phyloP scores from a whole-genome alignment of 2,888 invertebrate genomes.

The Phytoseiulus persimilis region DNA sequence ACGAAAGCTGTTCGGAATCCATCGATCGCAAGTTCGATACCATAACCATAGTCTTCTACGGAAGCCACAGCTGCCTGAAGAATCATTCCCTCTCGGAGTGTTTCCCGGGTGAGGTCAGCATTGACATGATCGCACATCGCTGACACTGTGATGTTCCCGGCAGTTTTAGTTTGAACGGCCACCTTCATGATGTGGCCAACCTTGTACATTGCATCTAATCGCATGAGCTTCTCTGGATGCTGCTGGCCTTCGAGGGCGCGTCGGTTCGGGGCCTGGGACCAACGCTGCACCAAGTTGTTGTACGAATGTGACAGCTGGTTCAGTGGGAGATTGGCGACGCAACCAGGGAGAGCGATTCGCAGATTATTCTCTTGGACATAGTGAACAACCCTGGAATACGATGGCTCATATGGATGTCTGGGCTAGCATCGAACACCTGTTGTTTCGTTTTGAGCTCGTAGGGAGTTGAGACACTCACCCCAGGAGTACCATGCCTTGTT shows the following conservation, averaged over 20 bases:
- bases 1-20: background rate
- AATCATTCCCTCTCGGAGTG: slow-evolving; percentile 14
- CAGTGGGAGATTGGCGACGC: background rate
- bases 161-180: background rate
- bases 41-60: slow-evolving; percentile 17
- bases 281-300: background rate
- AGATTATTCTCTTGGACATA: background rate
- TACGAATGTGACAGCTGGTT: background rate
- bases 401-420: background rate
- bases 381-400: slow-evolving; percentile 7
- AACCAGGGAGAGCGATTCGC: slow-evolving; percentile 13
- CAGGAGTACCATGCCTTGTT: slow-evolving; percentile 16
- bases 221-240: slow-evolving; percentile 1
- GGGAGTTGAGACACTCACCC: too few species aligned
- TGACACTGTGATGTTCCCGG: slow-evolving; percentile 1
- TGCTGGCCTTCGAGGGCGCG: background rate
- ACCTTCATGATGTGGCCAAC: slow-evolving; percentile 14
- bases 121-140: slow-evolving; percentile 6
- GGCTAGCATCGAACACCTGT: too few species aligned
- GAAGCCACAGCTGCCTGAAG: slow-evolving; percentile 9
- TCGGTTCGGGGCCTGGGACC: background rate
- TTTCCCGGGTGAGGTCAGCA: background rate
- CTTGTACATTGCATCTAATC: background rate
- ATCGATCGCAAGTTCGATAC: background rate
- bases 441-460: too few species aligned